Percentiles rank a stretch among this genome's conserved stretches.
Evolutionary conservation across 2,888 invertebrate genomes (phyloP).

Genomic region (Archaeoteleia sp.): DNA sequence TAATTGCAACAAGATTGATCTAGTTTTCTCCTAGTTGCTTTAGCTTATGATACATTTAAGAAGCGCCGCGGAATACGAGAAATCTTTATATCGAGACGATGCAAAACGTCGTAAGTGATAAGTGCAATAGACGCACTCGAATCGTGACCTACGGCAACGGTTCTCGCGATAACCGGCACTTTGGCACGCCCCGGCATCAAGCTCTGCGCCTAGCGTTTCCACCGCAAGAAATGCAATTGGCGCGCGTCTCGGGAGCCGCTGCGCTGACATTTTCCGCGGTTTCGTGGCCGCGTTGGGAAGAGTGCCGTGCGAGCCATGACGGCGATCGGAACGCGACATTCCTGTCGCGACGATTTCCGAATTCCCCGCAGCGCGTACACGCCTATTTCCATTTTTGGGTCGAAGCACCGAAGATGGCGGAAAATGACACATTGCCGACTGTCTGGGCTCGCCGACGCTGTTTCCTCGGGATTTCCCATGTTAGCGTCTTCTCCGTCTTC

Average conservation of each 20-base stretch:
- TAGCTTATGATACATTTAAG: no score
- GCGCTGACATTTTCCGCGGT: slow-evolving; percentile 22
- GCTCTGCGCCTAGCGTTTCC: slow-evolving; percentile 13
- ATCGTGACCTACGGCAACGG: slow-evolving; percentile 35
- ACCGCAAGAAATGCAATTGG: slow-evolving; percentile 13
- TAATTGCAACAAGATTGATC: no score
- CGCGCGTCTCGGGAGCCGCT: slow-evolving; percentile 7
- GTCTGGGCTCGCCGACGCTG: slow-evolving; percentile 18
- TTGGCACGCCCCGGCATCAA: slow-evolving; percentile 19
- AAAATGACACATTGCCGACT: no score
- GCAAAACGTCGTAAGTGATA: no score
- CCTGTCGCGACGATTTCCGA: slow-evolving; percentile 52
- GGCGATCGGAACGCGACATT: slow-evolving; percentile 53
- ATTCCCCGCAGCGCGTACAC: slow-evolving; percentile 50
- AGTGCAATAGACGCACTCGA: slow-evolving; percentile 14
- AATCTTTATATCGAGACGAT: no score
- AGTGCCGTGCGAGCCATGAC: slow-evolving; percentile 19
- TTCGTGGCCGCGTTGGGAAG: no score
- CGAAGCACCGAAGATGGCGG: slow-evolving; percentile 14
- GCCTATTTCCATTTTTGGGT: slow-evolving; percentile 26
- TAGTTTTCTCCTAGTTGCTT: no score
- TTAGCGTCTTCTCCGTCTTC: no score
- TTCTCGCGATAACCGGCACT: slow-evolving; percentile 24
- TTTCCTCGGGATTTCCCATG: no score
- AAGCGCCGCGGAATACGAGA: no score